Evolutionary conservation across 2,797 vertebrate species (phyloP), one percentile per base, ranked within the genome.

Genomic region (Falco concolor): DNA sequence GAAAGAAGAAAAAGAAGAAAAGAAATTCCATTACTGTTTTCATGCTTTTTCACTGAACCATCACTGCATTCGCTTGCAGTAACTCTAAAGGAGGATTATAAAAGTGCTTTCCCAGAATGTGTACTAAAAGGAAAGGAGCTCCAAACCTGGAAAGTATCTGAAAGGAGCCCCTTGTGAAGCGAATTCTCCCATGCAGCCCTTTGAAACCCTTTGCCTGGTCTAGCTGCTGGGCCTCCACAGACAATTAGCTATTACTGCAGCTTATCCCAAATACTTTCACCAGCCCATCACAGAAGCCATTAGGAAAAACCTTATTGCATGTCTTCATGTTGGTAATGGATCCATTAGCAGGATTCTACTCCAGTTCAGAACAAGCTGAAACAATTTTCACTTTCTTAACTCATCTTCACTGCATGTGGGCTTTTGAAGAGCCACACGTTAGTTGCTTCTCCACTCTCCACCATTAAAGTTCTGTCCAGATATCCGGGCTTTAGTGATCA

Each of bases 11-110:
- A 64, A 42, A n/a, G 13, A 91, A 95, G 8, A 92, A 93, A 93
- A 95, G 69, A 91, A 89, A 96, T 95, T 97, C 92, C 90, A 90
- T 59, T 8, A 95, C 82, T 77, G 91, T 93, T 96, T 82, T 93
- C 93, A 65, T 96, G 95, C 95, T 79, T 94, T 96, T 93, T 95
- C 94, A 92, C 44, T 90, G 94, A 96, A 84, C 56, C 84, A 78
- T 92, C 96, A 89, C 93, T 6, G 42, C 87, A 89, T 88, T 93
- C 0, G 12, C 75, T 32, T 63, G 89, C 52, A 84, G 64, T 77
- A 77, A 77, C 88, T 93, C 94, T 92, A 96, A 92, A 94, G 95
- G 27, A 95, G 91, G 93, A 92, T 92, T 91, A 90, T 54, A 94
- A 95, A 94, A 84, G 76, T 84, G 74, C 85, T 78, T 87, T 89